These are phyloP conservation scores for Mus spretus DNA, from an alignment of 2,797 vertebrate genomes.

Conservation along the genomic window DNA sequence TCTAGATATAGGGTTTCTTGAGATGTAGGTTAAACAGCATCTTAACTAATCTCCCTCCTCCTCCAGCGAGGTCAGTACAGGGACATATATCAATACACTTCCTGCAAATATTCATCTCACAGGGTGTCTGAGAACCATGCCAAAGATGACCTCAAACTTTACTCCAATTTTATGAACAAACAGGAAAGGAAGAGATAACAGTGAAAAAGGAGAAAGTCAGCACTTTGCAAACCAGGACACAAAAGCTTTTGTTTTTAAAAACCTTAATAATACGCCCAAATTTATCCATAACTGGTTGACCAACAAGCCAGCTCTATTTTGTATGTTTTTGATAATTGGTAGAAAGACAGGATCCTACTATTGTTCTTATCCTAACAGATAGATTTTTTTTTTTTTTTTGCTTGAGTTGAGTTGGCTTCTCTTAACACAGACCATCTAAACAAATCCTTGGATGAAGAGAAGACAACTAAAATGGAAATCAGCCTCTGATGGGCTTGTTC, in stretches of 20 bases:
- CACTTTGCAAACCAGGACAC: neutral
- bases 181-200: neutral
- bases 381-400: neutral
- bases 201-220: neutral
- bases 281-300: neutral
- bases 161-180: constrained; percentile 2
- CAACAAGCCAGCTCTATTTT: neutral
- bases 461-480: neutral
- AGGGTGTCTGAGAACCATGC: neutral
- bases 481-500: neutral
- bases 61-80: no score
- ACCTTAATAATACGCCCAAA: neutral
- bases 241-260: neutral
- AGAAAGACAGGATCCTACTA: neutral
- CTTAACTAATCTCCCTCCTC: neutral
- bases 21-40: neutral
- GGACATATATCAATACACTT: neutral
- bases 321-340: neutral
- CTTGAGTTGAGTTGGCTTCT: neutral
- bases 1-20: neutral
- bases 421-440: neutral
- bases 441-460: neutral
- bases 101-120: neutral
- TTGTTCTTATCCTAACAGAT: neutral
- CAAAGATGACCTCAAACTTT: neutral